Conservation (phyloP, 2,113 vertebrate genomes). For the Alaudala cheleensis region DNA sequence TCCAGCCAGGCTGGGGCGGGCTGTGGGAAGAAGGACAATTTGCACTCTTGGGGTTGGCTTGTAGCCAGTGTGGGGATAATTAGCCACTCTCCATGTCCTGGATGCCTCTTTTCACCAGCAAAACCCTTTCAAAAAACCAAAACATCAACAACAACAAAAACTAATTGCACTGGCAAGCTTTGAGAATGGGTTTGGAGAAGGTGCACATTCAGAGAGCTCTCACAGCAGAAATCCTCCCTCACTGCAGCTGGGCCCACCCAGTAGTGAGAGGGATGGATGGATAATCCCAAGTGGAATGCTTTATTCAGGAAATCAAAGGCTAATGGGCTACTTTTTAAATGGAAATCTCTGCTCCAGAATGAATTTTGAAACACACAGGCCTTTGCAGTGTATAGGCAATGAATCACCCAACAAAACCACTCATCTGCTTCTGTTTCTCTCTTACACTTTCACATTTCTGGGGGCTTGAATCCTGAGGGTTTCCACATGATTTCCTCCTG, state of each 20-base stretch:
- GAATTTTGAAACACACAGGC: not conserved
- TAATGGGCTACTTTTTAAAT: constrained; percentile 36
- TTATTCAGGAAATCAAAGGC: constrained; percentile 49
- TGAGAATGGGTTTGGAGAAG: constrained; percentile 12
- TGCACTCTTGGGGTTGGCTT: not conserved
- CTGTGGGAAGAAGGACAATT: constrained; percentile 40
- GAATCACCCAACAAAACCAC: not conserved
- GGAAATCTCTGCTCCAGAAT: constrained; percentile 39
- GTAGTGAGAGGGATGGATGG: not conserved
- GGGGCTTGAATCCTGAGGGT: not conserved
- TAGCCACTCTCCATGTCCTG: constrained; percentile 3
- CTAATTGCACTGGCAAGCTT: constrained; percentile 22
- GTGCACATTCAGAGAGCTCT: not conserved
- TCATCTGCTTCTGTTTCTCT: constrained; percentile 35
- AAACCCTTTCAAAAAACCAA: not conserved
- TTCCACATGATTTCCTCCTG: not conserved
- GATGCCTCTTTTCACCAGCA: constrained; percentile 5
- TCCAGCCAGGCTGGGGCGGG: not conserved
- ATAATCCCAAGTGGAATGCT: constrained; percentile 45
- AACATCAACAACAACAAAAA: not conserved
- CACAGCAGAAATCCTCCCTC: constrained; percentile 16
- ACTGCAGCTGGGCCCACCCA: constrained; percentile 27
- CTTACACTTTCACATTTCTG: not conserved
- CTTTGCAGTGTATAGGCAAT: not conserved
- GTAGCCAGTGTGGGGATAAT: constrained; percentile 20